These are phyloP conservation scores for Agrochola lota DNA, from an alignment of 2,888 invertebrate genomes.

Conservation along the genomic window DNA sequence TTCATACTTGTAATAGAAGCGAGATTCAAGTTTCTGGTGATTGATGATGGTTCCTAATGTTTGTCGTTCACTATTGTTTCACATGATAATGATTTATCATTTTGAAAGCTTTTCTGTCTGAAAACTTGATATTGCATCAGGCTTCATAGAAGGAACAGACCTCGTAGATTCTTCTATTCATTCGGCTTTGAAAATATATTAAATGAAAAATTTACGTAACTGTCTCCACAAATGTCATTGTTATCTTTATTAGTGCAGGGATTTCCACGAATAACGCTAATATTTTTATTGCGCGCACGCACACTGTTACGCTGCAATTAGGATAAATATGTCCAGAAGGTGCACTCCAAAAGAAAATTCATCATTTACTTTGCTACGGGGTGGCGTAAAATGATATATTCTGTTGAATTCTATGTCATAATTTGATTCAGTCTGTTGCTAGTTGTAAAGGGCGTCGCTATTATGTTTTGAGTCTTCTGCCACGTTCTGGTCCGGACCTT, in stretches of 20 bases:
- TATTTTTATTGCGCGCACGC: conserved; percentile 67
- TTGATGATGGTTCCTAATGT: conserved; percentile 9
- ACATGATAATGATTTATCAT: neutral
- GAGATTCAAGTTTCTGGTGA: neutral
- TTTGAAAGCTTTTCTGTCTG: neutral
- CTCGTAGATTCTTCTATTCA: too few relatives aligned
- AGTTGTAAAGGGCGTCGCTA: neutral
- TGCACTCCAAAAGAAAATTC: neutral
- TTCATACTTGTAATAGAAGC: neutral
- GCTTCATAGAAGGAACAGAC: too few relatives aligned
- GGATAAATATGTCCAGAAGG: conserved; percentile 8
- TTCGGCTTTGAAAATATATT: neutral
- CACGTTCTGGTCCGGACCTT: conserved; percentile 11
- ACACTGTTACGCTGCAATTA: conserved; percentile 15
- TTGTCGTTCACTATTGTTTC: neutral
- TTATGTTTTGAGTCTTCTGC: neutral
- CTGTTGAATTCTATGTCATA: neutral
- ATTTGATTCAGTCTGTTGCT: neutral
- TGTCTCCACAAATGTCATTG: conserved; percentile 31
- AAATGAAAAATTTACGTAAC: neutral
- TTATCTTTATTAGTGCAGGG: conserved; percentile 53
- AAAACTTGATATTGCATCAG: too few relatives aligned
- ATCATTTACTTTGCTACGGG: neutral
- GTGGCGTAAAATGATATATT: neutral
- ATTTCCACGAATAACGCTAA: conserved; percentile 62